Evolutionary conservation across 2,888 invertebrate species (phyloP), one percentile per base, ranked within the genome.

Genomic region (Lutraria lutraria): DNA sequence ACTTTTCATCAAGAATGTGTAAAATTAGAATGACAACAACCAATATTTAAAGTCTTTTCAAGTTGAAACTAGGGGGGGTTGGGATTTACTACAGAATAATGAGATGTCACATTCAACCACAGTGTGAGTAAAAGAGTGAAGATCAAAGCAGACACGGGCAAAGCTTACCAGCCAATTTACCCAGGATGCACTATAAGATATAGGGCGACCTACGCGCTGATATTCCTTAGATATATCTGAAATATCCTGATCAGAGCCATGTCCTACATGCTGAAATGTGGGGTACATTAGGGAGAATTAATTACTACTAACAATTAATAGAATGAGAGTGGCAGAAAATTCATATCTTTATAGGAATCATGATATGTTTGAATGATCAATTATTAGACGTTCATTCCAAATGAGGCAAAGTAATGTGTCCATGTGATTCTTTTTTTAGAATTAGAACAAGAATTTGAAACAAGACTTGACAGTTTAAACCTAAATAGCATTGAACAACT

Each of bases 111-210:
- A 76, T 76, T 76, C 76, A 76, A 31, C 76, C 76, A n/a, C 84
- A 60, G 21, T 79, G 80, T 80, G 60, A 85, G 85, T 85, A 60
- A 79, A 85, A 31, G 29, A 34, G 76, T 76, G 76, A 76, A 72
- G 31, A 25, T 16, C 43, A 25, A 34, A 43, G 53, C n/a, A 63
- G 52, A 63, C 25, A 81, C 68, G 68, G 83, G 31, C 54, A 25
- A 63, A 76, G 80, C 88, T 92, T 92, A 92, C 92, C 92, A 92
- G 92, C 92, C 92, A 92, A 80, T 92, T 87, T 80, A 87, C 89
- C 92, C 92, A 92, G 72, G 87, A 85, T 86, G 88, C 87, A 87
- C 90, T 91, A 89, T 91, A 92, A n/a, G 83, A 83, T 63, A 92
- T 85, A 21, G 92, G 92, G 43, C 90, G 88, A 84, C 92, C 92